Evolutionary conservation across 92 coral and sea anemone genomes (phyloP), one percentile per base, ranked within the genome.

Genomic region (Parazoanthus darwini): DNA sequence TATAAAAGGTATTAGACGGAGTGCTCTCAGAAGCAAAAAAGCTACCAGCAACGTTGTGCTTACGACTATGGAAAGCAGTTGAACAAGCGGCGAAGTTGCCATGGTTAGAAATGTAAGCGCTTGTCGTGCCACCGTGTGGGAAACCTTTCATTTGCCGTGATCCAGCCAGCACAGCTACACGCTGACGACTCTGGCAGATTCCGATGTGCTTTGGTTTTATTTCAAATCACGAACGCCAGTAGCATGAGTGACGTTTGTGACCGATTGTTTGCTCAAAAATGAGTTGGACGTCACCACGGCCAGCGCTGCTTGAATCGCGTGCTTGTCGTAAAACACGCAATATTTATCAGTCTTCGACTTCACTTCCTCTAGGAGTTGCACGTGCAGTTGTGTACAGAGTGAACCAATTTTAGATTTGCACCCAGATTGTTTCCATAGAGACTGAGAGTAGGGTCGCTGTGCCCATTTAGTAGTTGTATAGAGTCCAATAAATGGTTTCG

Each of bases 221-320:
- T 71, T 84, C 78, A 43, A 26, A 46, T 43, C 58, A 67, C 66
- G 16, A 82, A 74, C 48, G 36, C 46, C 67, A 14, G 26, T 33
- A 70, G 20, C 18, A 23, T 84, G 79, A 84, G 56, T 84, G 87
- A 71, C 87, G 79, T 82, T 44, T 82, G 68, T 39, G 78, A 68
- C 86, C 33, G 33, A 39, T 46, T 84, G 33, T 84, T 84, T 84
- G 87, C 67, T 70, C 79, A 70, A 70, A 66, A 74, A 84, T 44
- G 87, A 71, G 29, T 74, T 29, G 44, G 46, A 51, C 37, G 87
- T 71, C 87, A 84, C 79, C 66, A 25, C 65, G 39, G 39, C 33
- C 7, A 44, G 37, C 79, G 22, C 58, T 0, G 56, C 33, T 66
- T 15, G 56, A 82, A 82, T 84, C 79, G 87, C 87, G 79, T 84